Conservation (phyloP, 2,888 invertebrate genomes). For the Stictocephala bisonia region DNA sequence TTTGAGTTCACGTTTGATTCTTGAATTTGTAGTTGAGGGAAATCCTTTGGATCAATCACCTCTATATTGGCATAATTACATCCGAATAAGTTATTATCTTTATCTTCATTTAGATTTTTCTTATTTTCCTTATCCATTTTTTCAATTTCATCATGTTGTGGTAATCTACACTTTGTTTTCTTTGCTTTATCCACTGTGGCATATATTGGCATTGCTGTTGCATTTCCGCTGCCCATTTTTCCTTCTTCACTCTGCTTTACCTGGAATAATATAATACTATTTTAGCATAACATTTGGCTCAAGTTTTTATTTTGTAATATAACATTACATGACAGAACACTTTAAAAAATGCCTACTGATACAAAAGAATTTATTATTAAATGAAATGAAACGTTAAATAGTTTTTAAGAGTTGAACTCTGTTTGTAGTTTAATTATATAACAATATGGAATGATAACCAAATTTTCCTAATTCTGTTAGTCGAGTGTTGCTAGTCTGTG, state of each 20-base stretch:
- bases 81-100: not conserved
- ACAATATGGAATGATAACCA: too few relatives aligned
- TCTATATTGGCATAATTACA: conserved; percentile 73
- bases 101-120: conserved; percentile 40
- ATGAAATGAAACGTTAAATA: too few relatives aligned
- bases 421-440: too few relatives aligned
- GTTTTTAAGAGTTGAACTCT: too few relatives aligned
- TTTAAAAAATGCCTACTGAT: too few relatives aligned
- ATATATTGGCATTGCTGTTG: conserved; percentile 71
- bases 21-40: not conserved
- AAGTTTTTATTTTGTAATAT: not conserved
- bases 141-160: conserved; percentile 75
- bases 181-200: conserved; percentile 74
- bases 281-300: conserved; percentile 58
- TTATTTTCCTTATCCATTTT: conserved; percentile 51
- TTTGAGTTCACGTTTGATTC: conserved; percentile 44
- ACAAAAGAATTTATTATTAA: too few relatives aligned
- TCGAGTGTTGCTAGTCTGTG: too few relatives aligned
- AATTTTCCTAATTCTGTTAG: too few relatives aligned
- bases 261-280: conserved; percentile 58
- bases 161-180: conserved; percentile 67
- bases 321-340: too few relatives aligned
- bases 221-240: conserved; percentile 69
- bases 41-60: conserved; percentile 27
- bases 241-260: conserved; percentile 68